Percentiles rank a stretch among this genome's conserved stretches.
phyloP scores from a whole-genome alignment of 92 coral and sea anemone species.

The Montipora capitata region DNA sequence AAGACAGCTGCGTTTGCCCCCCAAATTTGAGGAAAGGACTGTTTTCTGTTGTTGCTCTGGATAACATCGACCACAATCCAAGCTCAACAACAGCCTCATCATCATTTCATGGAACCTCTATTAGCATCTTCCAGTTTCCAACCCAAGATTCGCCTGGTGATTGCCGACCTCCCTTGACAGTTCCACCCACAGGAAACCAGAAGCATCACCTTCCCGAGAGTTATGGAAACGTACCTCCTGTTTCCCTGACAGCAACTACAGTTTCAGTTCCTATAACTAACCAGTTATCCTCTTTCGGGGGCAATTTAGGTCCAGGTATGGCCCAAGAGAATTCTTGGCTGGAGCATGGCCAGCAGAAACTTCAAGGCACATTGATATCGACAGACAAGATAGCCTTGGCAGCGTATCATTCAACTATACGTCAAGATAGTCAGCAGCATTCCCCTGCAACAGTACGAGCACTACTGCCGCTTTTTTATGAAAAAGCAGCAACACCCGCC shows the following conservation, averaged over 20 bases:
- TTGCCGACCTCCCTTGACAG: conserved; percentile 20
- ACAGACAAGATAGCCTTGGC: conserved; percentile 13
- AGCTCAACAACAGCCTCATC: conserved; percentile 34
- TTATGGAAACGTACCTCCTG: conserved; percentile 20
- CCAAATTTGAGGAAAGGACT: conserved; percentile 30
- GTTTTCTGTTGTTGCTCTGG: conserved; percentile 53
- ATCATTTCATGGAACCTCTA: conserved; percentile 77
- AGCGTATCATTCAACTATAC: conserved; percentile 14
- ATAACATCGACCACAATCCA: conserved; percentile 42
- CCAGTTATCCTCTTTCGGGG: not conserved
- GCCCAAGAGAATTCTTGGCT: conserved; percentile 35
- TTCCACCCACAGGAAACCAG: conserved; percentile 31
- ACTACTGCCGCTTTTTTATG: conserved; percentile 49
- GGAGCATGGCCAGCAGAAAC: conserved; percentile 22
- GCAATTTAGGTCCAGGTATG: not conserved
- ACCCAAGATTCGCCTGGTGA: conserved; percentile 61
- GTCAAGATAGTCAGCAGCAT: conserved; percentile 10
- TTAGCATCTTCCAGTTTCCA: conserved; percentile 65
- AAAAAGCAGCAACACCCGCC: conserved; percentile 70
- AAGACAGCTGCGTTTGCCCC: conserved; percentile 22
- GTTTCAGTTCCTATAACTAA: not conserved
- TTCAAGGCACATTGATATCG: conserved; percentile 11
- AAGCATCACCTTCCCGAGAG: conserved; percentile 19
- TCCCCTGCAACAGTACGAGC: conserved; percentile 50
- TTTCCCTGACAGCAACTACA: conserved; percentile 12